Conservation (phyloP, 1,140 invertebrate genomes). For the Zaprionus ornatus region DNA sequence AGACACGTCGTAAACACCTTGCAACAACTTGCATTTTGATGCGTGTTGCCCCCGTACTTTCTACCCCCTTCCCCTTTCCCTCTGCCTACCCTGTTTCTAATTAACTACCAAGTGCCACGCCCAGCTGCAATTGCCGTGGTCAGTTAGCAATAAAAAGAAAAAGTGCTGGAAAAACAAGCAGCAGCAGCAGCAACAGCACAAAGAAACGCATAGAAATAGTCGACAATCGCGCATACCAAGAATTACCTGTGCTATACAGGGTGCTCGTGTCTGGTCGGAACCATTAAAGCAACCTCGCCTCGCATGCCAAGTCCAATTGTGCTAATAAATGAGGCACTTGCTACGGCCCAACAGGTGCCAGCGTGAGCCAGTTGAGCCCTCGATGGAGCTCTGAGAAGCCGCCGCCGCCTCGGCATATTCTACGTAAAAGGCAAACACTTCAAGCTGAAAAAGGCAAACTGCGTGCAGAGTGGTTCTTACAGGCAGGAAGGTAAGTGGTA, state of each 20-base stretch:
- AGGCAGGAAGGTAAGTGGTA: neutral
- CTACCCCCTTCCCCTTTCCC: conserved; percentile 13
- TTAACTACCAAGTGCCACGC: conserved; percentile 24
- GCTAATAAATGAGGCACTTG: conserved; percentile 65
- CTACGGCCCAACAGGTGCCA: conserved; percentile 59
- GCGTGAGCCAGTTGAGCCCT: conserved; percentile 20
- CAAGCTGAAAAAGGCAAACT: conserved; percentile 60
- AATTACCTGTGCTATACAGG: conserved; percentile 42
- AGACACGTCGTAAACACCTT: conserved; percentile 48
- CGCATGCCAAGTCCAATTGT: conserved; percentile 59
- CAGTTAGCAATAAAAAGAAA: neutral
- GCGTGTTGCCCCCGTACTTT: conserved; percentile 12
- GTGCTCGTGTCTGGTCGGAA: neutral
- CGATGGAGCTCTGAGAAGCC: conserved; percentile 15
- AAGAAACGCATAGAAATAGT: conserved; percentile 60
- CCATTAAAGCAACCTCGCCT: conserved; percentile 20
- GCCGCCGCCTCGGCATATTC: conserved; percentile 17
- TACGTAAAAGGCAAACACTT: conserved; percentile 43
- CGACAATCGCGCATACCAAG: conserved; percentile 53
- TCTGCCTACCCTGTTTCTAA: conserved; percentile 6
- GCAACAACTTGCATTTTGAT: conserved; percentile 59
- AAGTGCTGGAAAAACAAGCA: neutral
- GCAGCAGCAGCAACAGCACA: conserved; percentile 10
- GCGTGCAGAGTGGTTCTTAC: conserved; percentile 21
- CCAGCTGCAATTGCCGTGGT: conserved; percentile 23